Evolutionary conservation across 2,797 vertebrate species (phyloP).

Genomic region (Hypotaenidia philippensis): DNA sequence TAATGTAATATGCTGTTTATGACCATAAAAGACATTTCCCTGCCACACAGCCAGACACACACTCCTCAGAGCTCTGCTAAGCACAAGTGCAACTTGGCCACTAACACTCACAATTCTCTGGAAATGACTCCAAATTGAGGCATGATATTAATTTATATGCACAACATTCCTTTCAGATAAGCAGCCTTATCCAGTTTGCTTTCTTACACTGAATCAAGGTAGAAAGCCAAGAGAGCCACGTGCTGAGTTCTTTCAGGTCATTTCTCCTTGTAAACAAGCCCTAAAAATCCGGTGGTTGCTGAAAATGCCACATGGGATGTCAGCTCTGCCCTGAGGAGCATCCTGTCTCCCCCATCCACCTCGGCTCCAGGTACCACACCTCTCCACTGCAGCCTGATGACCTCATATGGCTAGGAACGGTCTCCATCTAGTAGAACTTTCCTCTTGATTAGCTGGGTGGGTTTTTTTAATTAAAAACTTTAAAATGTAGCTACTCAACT

Average conservation of each 20-base stretch:
- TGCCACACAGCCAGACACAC: neutral
- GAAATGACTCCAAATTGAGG: neutral
- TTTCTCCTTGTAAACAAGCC: neutral
- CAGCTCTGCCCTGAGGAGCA: neutral
- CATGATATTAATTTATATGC: neutral
- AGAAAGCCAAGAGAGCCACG: accelerated
- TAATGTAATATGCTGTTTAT: neutral
- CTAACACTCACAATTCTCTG: neutral
- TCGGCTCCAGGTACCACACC: neutral
- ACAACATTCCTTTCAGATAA: neutral
- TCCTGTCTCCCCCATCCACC: neutral
- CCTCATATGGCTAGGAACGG: accelerated
- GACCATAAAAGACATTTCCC: neutral
- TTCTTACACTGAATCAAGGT: neutral
- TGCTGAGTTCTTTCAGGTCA: neutral
- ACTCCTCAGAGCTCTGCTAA: neutral
- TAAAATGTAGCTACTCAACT: neutral
- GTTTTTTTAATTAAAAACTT: neutral
- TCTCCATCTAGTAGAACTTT: neutral
- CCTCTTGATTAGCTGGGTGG: neutral
- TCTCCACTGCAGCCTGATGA: neutral
- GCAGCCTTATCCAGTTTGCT: neutral
- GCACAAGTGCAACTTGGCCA: neutral
- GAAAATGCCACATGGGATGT: neutral
- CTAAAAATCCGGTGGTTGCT: neutral